Evolutionary conservation across 2,113 vertebrate species (phyloP).

Genomic region (Tupaia tana): DNA sequence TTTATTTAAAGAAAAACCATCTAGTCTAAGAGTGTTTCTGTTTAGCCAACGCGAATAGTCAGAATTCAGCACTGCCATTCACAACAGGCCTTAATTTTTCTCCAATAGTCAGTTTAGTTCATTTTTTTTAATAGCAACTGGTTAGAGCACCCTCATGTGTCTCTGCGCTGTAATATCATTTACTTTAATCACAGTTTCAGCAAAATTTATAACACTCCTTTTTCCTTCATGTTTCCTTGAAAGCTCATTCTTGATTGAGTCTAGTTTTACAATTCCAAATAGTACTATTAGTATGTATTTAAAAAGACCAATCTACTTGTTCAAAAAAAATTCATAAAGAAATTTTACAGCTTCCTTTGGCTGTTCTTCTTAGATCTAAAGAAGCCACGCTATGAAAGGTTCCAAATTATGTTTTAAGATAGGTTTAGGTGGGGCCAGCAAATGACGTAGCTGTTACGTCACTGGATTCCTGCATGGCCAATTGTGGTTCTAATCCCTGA

Average conservation of each 20-base stretch:
- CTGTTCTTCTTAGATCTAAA: constrained; percentile 9
- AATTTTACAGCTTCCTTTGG: not conserved
- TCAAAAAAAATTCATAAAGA: constrained; percentile 1
- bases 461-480: no score
- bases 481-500: no score
- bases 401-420: not conserved
- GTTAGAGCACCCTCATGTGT: constrained; percentile 73
- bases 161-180: constrained; percentile 36
- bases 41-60: not conserved
- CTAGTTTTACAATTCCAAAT: constrained; percentile 35
- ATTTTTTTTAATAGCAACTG: constrained; percentile 30
- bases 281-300: not conserved
- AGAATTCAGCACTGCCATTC: not conserved
- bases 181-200: constrained; percentile 8
- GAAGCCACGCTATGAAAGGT: constrained; percentile 15
- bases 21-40: not conserved
- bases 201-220: not conserved
- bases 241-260: not conserved
- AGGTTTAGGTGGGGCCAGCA: not conserved
- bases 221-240: not conserved
- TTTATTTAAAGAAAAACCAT: constrained; percentile 16
- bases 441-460: no score
- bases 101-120: constrained; percentile 38
- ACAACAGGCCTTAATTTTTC: not conserved
- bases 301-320: not conserved